Evolutionary conservation across 1,140 invertebrate species (phyloP), one percentile per base, ranked within the genome.

Genomic region (Drosophila lowei): DNA sequence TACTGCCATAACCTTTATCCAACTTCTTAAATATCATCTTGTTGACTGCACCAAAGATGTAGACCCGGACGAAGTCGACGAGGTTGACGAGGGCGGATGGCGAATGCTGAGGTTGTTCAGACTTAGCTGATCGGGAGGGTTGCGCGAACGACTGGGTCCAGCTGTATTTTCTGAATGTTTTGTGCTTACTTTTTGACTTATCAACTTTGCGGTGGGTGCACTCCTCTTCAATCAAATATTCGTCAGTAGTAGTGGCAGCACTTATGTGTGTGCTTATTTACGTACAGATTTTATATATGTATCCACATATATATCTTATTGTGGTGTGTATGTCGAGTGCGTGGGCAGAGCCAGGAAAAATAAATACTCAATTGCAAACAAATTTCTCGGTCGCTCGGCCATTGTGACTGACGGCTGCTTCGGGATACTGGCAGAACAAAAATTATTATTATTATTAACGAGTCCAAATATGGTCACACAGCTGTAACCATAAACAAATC

Each of bases 1-100:
- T n/a, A n/a, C n/a, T n/a, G n/a, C n/a, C 95, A 99, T 97, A 48
- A 97, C 95, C 78, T 95, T 97, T n/a, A 81, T 94, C 94, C 60
- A 96, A 92, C 80, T 94, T 95, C 90, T 95, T 94, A 92, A 99
- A 97, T 72, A 96, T 94, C 97, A 99, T 98, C 93, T 98, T n/a
- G n/a, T n/a, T n/a, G n/a, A n/a, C n/a, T n/a, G n/a, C n/a, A n/a
- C n/a, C n/a, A n/a, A n/a, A n/a, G n/a, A n/a, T n/a, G n/a, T n/a
- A n/a, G n/a, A n/a, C n/a, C n/a, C n/a, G n/a, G n/a, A n/a, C n/a
- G n/a, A n/a, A n/a, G n/a, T n/a, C n/a, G n/a, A n/a, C n/a, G n/a
- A n/a, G n/a, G n/a, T n/a, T n/a, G n/a, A n/a, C n/a, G n/a, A n/a
- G n/a, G n/a, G n/a, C n/a, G n/a, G n/a, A n/a, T n/a, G n/a, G n/a